Percentiles rank a stretch among this genome's conserved stretches.
Conservation (phyloP, 2,113 vertebrate genomes). For the Tachysurus fulvidraco region DNA sequence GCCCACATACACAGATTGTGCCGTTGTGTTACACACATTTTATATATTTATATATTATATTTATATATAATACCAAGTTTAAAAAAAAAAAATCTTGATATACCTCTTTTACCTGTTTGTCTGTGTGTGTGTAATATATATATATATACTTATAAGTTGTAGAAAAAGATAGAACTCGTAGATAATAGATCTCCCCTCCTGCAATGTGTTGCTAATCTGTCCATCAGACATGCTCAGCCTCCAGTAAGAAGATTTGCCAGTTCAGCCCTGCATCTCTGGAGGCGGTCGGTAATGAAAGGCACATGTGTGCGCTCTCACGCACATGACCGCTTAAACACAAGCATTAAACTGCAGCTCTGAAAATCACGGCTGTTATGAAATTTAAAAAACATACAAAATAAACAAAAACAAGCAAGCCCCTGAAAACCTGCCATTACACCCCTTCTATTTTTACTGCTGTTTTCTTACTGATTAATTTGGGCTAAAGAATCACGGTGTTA, state of each 20-base stretch:
- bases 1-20: background rate
- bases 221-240: conserved; percentile 77
- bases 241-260: conserved; percentile 81
- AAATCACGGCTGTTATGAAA: background rate
- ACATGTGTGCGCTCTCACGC: conserved; percentile 75
- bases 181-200: conserved; percentile 38
- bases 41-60: too few relatives aligned
- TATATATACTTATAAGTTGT: background rate
- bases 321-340: conserved; percentile 61
- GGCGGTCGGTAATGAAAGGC: conserved; percentile 82
- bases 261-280: conserved; percentile 79
- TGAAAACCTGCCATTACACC: background rate
- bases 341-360: conserved; percentile 33
- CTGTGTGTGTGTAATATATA: background rate
- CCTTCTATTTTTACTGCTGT: background rate
- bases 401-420: too few relatives aligned
- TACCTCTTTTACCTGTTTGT: background rate
- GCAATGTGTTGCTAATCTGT: conserved; percentile 74
- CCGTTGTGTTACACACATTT: background rate
- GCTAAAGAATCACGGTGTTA: background rate
- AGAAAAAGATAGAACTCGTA: too few relatives aligned
- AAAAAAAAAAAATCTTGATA: background rate
- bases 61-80: background rate
- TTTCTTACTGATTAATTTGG: background rate
- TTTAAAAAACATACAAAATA: background rate